Conservation (phyloP, 2,797 vertebrate species). For the Heterohyrax brucei region DNA sequence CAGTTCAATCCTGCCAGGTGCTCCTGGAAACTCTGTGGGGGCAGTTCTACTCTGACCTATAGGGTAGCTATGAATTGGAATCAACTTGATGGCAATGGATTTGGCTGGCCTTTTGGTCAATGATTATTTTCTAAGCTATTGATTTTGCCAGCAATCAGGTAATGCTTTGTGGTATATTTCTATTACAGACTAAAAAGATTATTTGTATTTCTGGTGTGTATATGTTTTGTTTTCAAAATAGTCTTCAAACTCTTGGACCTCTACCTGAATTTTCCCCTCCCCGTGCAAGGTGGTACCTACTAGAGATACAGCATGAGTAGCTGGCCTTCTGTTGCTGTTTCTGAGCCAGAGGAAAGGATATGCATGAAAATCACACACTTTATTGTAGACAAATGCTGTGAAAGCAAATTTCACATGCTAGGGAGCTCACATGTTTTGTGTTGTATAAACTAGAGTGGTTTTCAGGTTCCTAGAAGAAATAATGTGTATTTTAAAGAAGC, state of each 20-base stretch:
- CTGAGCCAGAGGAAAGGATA: constrained; percentile 35
- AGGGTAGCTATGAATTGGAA: no score
- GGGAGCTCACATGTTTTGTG: constrained; percentile 62
- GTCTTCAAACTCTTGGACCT: constrained; percentile 25
- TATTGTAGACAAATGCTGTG: background rate
- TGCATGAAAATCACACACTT: constrained; percentile 34
- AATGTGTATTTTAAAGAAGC: constrained; percentile 63
- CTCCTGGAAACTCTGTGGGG: no score
- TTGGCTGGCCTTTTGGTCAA: background rate
- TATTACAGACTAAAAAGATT: background rate
- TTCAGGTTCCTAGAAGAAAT: constrained; percentile 69
- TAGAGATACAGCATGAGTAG: background rate
- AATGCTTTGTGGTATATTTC: constrained; percentile 24
- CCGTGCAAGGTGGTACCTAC: background rate
- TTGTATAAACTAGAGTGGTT: constrained; percentile 40
- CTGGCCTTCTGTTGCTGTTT: background rate
- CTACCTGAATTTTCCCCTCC: background rate
- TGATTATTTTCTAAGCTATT: background rate
- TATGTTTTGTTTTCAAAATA: constrained; percentile 47
- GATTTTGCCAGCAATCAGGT: constrained; percentile 7
- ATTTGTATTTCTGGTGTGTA: constrained; percentile 32
- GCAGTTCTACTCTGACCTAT: no score
- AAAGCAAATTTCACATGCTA: constrained; percentile 65
- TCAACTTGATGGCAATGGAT: no score
- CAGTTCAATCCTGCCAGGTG: no score